Percentiles rank a stretch among this genome's conserved stretches.
Evolutionary conservation across 1,140 invertebrate genomes (phyloP).

Genomic region (Patella vulgata): DNA sequence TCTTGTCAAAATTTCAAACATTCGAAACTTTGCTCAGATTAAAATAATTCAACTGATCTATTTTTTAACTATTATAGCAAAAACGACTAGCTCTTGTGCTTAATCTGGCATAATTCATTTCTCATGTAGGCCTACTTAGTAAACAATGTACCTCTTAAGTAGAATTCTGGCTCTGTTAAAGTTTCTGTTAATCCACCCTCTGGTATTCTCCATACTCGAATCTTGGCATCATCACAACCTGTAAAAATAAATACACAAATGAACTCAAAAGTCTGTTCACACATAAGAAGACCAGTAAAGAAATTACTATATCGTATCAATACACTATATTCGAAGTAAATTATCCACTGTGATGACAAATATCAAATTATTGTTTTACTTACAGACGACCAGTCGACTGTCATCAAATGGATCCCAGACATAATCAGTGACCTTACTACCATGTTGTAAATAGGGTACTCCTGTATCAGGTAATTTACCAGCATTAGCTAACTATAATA

Average conservation of each 20-base stretch:
- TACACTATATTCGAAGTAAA: background rate
- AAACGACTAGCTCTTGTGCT: too few species aligned
- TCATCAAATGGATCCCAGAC: constrained; percentile 92
- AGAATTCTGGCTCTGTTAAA: constrained; percentile 72
- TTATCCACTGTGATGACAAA: too few species aligned
- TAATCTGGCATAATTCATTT: too few species aligned
- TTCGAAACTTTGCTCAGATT: too few species aligned
- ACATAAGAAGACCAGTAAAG: too few species aligned
- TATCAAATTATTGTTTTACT: constrained; percentile 44
- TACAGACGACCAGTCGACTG: constrained; percentile 80
- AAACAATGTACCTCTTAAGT: constrained; percentile 51
- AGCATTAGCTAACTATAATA: constrained; percentile 74
- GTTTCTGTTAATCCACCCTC: constrained; percentile 77
- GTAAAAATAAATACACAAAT: constrained; percentile 39
- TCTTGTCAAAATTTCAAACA: too few species aligned
- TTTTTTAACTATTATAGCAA: too few species aligned
- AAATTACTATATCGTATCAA: too few species aligned
- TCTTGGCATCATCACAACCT: constrained; percentile 90
- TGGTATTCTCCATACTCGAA: constrained; percentile 85
- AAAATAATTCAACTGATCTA: too few species aligned
- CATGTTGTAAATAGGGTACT: constrained; percentile 85
- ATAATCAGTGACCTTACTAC: constrained; percentile 90
- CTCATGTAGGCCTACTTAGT: too few species aligned
- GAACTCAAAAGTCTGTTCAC: too few species aligned
- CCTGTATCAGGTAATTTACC: constrained; percentile 80